phyloP scores from a whole-genome alignment of 2,888 invertebrate species.

The Strigamia transsilvanica region DNA sequence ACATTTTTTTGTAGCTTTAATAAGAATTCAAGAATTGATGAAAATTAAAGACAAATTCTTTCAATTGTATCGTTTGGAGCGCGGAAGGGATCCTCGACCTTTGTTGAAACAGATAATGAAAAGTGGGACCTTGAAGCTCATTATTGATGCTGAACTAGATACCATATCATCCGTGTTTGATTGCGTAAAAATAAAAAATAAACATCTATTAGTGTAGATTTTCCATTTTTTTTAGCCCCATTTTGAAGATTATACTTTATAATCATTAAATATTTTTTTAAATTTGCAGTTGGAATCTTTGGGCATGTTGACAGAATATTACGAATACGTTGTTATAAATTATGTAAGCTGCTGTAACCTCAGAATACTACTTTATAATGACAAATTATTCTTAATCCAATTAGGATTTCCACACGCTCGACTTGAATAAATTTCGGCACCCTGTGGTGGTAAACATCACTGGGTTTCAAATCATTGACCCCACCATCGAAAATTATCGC shows the following conservation, averaged over 20 bases:
- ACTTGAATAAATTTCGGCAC: slow-evolving; percentile 55
- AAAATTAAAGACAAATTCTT: slow-evolving; percentile 66
- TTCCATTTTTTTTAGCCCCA: not conserved
- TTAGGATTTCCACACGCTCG: slow-evolving; percentile 57
- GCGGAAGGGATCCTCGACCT: slow-evolving; percentile 67
- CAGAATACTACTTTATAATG: not conserved
- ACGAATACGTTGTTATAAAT: slow-evolving; percentile 38
- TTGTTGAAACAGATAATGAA: slow-evolving; percentile 90
- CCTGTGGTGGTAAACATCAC: slow-evolving; percentile 56
- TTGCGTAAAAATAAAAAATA: not conserved
- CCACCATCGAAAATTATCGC: slow-evolving; percentile 41
- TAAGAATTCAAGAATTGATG: slow-evolving; percentile 76
- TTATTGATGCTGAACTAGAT: slow-evolving; percentile 71
- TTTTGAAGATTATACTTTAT: not conserved
- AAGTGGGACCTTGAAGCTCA: slow-evolving; percentile 88
- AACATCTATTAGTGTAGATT: not conserved
- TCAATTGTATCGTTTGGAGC: slow-evolving; percentile 48
- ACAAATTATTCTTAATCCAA: not conserved
- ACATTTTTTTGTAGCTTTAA: slow-evolving; percentile 66
- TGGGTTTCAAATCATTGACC: slow-evolving; percentile 56
- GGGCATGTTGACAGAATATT: slow-evolving; percentile 28
- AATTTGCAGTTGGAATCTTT: not conserved
- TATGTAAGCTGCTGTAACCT: slow-evolving; percentile 3
- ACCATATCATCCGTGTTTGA: not conserved
- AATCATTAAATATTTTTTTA: not conserved